A percentile compares a stretch with the other conserved stretches of the same genome.
Evolutionary conservation across 2,797 vertebrate species (phyloP).

Genomic region (Eulemur albifrons): DNA sequence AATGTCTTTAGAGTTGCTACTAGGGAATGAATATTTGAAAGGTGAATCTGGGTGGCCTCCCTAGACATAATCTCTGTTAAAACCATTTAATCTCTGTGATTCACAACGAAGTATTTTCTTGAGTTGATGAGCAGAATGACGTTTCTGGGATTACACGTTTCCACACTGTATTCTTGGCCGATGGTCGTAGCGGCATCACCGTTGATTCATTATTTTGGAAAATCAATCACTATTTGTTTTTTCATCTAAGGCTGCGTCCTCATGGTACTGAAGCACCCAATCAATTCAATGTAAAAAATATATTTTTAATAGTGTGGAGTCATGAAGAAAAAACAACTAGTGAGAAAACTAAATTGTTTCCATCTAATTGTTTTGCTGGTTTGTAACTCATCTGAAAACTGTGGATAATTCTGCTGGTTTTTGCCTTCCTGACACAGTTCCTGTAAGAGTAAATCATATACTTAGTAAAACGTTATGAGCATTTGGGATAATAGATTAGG

Average conservation of each 20-base stretch:
- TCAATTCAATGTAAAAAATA: not conserved
- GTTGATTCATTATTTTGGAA: conserved; percentile 21
- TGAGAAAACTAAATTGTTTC: not conserved
- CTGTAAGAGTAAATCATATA: conserved; percentile 4
- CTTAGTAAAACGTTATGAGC: not conserved
- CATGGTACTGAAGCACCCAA: not conserved
- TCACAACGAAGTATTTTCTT: conserved; percentile 48
- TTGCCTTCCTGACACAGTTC: not conserved
- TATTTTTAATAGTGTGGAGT: not conserved
- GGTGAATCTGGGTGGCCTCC: conserved; percentile 27
- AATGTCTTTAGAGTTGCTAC: not conserved
- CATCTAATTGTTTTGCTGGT: conserved; percentile 14
- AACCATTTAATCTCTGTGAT: conserved; percentile 34
- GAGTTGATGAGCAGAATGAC: not conserved
- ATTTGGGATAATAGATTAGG: conserved; percentile 1
- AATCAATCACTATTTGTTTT: not conserved
- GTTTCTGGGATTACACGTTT: not conserved
- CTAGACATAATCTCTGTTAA: conserved; percentile 13
- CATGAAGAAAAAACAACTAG: not conserved
- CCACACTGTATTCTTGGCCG: not conserved
- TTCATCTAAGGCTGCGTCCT: not conserved
- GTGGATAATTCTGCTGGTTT: not conserved
- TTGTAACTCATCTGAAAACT: conserved; percentile 32
- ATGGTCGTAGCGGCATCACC: not conserved
- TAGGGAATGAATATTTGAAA: conserved; percentile 37